Percentiles rank a stretch among this genome's conserved stretches.
These are phyloP conservation scores for Rhyacophila evoluta DNA, from an alignment of 2,888 invertebrate species.

Conservation along the genomic window DNA sequence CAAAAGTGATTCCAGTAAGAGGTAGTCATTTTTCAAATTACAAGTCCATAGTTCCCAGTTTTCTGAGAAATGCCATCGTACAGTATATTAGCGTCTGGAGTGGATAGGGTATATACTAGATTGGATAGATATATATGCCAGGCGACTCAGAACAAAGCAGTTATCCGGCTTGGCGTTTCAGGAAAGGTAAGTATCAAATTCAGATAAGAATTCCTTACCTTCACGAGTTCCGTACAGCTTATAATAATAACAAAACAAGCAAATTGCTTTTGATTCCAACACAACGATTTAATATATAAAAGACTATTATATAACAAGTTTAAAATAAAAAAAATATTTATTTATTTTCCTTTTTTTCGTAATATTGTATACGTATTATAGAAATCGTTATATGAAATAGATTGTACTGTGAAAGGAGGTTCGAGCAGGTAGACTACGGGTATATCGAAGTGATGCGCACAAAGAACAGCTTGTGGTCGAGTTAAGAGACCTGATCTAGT, in stretches of 20 bases:
- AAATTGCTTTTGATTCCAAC: too few species aligned
- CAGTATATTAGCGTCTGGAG: background rate
- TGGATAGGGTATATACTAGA: background rate
- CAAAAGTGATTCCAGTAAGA: too few species aligned
- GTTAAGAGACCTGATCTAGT: background rate
- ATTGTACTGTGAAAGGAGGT: background rate
- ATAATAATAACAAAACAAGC: too few species aligned
- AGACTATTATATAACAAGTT: too few species aligned
- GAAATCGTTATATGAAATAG: too few species aligned
- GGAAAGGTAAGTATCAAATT: background rate
- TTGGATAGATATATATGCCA: background rate
- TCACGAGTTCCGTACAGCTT: too few species aligned
- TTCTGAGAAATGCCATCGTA: background rate
- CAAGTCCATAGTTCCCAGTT: background rate
- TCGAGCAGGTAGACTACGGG: background rate
- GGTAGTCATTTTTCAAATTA: background rate
- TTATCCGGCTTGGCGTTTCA: background rate
- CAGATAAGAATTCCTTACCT: too few species aligned
- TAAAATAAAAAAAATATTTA: too few species aligned
- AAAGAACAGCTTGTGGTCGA: conserved; percentile 9
- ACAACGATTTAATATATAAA: too few species aligned
- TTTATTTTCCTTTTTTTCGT: too few species aligned
- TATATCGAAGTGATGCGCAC: conserved; percentile 15
- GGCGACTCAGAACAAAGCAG: background rate
- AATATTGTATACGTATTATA: too few species aligned